Percentiles rank a stretch among this genome's conserved stretches.
Conservation (phyloP, 1,140 invertebrate genomes). For the Pseudomyrmex dendroicus region DNA sequence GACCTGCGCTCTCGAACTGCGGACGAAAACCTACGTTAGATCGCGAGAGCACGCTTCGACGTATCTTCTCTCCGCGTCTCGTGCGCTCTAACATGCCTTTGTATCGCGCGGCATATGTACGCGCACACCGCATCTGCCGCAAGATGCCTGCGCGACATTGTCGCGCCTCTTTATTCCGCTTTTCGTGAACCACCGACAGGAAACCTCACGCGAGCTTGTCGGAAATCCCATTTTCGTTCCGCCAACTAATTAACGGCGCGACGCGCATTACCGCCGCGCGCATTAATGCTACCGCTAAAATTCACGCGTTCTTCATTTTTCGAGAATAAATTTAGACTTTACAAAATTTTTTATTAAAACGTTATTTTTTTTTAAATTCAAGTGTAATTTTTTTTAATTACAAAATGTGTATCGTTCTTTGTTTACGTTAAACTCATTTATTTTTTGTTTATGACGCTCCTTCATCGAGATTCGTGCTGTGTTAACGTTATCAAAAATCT, state of each 20-base stretch:
- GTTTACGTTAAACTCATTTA: too few relatives aligned
- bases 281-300: too few relatives aligned
- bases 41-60: slow-evolving; percentile 10
- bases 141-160: slow-evolving; percentile 1
- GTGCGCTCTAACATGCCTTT: neutral
- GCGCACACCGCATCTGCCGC: neutral
- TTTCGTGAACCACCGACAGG: neutral
- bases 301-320: too few relatives aligned
- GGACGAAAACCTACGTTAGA: too few relatives aligned
- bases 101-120: neutral
- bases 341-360: too few relatives aligned
- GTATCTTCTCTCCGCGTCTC: neutral
- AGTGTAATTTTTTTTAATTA: too few relatives aligned
- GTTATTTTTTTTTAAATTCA: too few relatives aligned
- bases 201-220: neutral
- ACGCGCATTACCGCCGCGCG: neutral
- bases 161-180: neutral
- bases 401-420: too few relatives aligned
- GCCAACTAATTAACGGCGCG: neutral
- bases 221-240: neutral
- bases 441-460: too few relatives aligned
- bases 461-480: neutral
- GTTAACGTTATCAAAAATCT: slow-evolving; percentile 27
- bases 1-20: neutral
- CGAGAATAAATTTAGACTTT: too few relatives aligned